Evolutionary conservation across 1,140 invertebrate species (phyloP).

Genomic region (Vanessa tameamea): DNA sequence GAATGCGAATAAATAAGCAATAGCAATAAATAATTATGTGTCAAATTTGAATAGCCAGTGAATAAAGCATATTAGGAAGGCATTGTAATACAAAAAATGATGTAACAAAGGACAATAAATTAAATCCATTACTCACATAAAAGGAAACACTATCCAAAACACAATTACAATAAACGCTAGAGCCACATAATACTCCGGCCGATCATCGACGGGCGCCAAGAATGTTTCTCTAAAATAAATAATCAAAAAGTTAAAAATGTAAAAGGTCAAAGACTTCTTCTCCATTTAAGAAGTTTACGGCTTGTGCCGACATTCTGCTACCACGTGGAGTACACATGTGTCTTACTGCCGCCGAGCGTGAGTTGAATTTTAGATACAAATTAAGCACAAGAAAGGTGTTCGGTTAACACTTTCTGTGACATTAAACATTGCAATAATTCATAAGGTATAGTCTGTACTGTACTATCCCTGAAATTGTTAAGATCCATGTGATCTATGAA

Average conservation of each 20-base stretch:
- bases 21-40: not conserved
- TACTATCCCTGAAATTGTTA: too few species aligned
- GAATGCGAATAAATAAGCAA: constrained; percentile 27
- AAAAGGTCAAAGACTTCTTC: too few species aligned
- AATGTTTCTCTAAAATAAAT: constrained; percentile 55
- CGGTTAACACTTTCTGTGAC: too few species aligned
- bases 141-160: constrained; percentile 64
- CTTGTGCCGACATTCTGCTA: too few species aligned
- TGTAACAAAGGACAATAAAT: constrained; percentile 47
- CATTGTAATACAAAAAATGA: constrained; percentile 54
- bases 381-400: too few species aligned
- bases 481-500: too few species aligned
- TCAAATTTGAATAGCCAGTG: constrained; percentile 30
- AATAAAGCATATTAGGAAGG: constrained; percentile 30
- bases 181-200: constrained; percentile 64
- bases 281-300: too few species aligned
- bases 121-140: constrained; percentile 60
- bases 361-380: too few species aligned
- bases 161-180: constrained; percentile 56
- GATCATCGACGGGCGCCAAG: constrained; percentile 51
- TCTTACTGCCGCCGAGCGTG: too few species aligned
- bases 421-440: too few species aligned
- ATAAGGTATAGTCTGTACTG: too few species aligned
- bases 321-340: too few species aligned
- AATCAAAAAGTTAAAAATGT: not conserved